Conservation (phyloP, 2,888 invertebrate species). For the Argynnis bischoffii region DNA sequence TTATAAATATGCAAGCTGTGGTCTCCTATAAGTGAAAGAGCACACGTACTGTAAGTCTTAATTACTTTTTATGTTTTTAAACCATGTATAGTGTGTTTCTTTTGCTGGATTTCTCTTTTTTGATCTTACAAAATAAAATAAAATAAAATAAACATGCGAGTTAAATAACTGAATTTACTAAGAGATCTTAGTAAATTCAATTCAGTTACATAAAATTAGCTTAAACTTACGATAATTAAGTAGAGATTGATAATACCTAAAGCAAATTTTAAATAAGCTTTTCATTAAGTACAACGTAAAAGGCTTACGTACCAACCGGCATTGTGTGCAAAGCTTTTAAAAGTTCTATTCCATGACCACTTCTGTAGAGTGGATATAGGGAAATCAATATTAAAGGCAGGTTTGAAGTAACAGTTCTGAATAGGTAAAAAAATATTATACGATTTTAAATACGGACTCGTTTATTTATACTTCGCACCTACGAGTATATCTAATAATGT, state of each 20-base stretch:
- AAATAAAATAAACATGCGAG: too few relatives aligned
- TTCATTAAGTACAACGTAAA: constrained; percentile 13
- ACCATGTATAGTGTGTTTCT: too few relatives aligned
- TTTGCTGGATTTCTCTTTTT: too few relatives aligned
- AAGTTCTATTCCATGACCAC: constrained; percentile 38
- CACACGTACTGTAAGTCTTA: too few relatives aligned
- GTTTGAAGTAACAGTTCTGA: constrained; percentile 11
- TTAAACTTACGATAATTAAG: not conserved
- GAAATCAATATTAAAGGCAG: constrained; percentile 24
- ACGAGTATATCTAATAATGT: too few relatives aligned
- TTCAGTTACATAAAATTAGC: not conserved
- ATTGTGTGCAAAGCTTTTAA: constrained; percentile 40
- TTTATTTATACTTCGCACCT: too few relatives aligned
- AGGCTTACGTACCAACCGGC: constrained; percentile 18
- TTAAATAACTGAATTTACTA: too few relatives aligned
- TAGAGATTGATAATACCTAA: not conserved
- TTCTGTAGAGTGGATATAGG: constrained; percentile 25
- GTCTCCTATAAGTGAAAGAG: too few relatives aligned
- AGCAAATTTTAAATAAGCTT: constrained; percentile 1
- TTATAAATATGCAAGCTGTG: too few relatives aligned
- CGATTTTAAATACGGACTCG: not conserved
- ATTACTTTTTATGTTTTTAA: too few relatives aligned
- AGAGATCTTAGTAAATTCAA: not conserved
- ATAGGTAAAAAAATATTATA: constrained; percentile 4
- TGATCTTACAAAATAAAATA: too few relatives aligned